These are phyloP conservation scores for Lycopodina hypogea DNA, from an alignment of 37 sponge, comb jelly and placozoan species.

Conservation along the genomic window DNA sequence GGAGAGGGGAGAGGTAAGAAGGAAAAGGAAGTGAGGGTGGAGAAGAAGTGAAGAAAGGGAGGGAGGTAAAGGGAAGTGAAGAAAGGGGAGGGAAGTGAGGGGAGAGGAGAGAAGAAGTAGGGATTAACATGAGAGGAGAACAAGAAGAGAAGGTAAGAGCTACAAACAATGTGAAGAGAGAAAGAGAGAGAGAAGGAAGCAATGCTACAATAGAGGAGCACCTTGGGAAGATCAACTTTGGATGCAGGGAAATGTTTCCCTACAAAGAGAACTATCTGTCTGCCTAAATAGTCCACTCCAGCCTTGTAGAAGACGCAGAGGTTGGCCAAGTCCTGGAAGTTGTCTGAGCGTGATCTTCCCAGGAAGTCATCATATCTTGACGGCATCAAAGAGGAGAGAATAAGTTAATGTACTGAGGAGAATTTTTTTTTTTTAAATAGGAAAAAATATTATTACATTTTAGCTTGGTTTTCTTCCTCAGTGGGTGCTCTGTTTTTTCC, in stretches of 20 bases:
- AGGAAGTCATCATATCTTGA: conserved; percentile 62
- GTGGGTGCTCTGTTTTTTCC: conserved; percentile 10
- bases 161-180: background rate
- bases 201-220: background rate
- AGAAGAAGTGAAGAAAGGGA: too few relatives aligned
- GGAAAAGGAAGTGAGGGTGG: too few relatives aligned
- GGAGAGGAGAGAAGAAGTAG: too few relatives aligned
- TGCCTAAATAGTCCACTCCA: conserved; percentile 70
- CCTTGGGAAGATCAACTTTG: conserved; percentile 62
- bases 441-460: background rate
- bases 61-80: too few relatives aligned
- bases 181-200: background rate
- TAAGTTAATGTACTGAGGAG: background rate
- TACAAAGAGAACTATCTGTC: conserved; percentile 74
- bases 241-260: conserved; percentile 73
- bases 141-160: background rate
- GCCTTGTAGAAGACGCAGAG: conserved; percentile 65
- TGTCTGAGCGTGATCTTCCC: conserved; percentile 51
- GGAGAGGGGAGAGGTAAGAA: too few relatives aligned
- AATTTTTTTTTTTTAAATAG: background rate
- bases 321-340: conserved; percentile 53
- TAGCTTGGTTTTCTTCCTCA: conserved; percentile 39
- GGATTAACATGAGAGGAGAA: too few relatives aligned
- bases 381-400: background rate
- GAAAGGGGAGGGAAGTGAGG: too few relatives aligned